These are phyloP conservation scores for Pollenia angustigena DNA, from an alignment of 2,888 invertebrate genomes.

Conservation along the genomic window DNA sequence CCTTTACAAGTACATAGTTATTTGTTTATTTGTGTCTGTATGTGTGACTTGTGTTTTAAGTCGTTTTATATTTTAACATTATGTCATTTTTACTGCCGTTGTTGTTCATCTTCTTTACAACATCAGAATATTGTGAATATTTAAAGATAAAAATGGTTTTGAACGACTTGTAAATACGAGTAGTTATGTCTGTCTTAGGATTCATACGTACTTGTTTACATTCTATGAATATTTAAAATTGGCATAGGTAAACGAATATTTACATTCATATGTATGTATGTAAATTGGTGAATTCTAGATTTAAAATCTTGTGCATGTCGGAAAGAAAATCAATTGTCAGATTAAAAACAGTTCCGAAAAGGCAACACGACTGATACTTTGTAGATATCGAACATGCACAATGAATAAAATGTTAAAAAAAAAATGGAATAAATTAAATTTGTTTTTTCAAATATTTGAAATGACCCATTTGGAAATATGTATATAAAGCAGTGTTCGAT, in stretches of 20 bases:
- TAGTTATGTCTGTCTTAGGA: too few relatives aligned
- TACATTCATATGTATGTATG: too few relatives aligned
- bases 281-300: conserved; percentile 22
- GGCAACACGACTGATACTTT: background rate
- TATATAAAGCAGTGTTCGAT: too few relatives aligned
- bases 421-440: background rate
- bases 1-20: background rate
- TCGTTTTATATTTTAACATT: conserved; percentile 27
- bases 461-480: too few relatives aligned
- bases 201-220: too few relatives aligned
- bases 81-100: conserved; percentile 18
- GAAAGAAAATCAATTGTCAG: conserved; percentile 29
- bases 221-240: too few relatives aligned
- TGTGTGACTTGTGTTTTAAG: conserved; percentile 45
- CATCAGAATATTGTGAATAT: conserved; percentile 29
- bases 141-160: conserved; percentile 18
- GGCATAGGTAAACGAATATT: too few relatives aligned
- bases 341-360: conserved; percentile 2
- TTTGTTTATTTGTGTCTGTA: background rate
- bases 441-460: too few relatives aligned
- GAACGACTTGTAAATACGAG: background rate
- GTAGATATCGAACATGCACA: background rate
- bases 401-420: background rate
- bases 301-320: conserved; percentile 15
- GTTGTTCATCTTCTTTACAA: conserved; percentile 28